phyloP scores from a whole-genome alignment of 2,888 invertebrate species.

The Idaea biselata region DNA sequence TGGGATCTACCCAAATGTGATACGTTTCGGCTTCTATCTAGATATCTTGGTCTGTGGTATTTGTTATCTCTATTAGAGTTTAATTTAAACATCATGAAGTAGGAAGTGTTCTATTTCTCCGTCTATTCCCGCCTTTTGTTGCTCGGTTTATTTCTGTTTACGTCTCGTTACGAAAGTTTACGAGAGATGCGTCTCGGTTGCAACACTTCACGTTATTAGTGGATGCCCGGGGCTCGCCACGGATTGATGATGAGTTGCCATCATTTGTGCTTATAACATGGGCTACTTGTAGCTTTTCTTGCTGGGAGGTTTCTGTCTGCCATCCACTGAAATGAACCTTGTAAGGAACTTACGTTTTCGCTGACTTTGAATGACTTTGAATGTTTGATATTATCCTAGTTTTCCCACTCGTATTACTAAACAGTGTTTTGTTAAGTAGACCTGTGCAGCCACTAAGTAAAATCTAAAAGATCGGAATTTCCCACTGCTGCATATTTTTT shows the following conservation, averaged over 20 bases:
- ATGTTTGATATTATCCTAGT: too few relatives aligned
- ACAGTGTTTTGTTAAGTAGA: too few relatives aligned
- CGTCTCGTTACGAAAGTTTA: constrained; percentile 76
- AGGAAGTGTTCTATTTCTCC: constrained; percentile 73
- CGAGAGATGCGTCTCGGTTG: constrained; percentile 68
- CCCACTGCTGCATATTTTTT: too few relatives aligned
- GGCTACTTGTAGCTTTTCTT: background rate
- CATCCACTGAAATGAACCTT: too few relatives aligned
- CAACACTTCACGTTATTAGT: constrained; percentile 62
- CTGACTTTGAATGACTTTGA: too few relatives aligned
- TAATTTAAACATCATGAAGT: constrained; percentile 27
- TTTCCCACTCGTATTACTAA: too few relatives aligned
- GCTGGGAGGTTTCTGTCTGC: too few relatives aligned
- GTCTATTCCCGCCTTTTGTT: constrained; percentile 63
- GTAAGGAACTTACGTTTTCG: too few relatives aligned
- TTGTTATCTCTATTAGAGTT: background rate
- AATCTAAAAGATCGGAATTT: too few relatives aligned
- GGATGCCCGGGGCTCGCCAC: constrained; percentile 56
- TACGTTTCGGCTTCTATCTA: too few relatives aligned
- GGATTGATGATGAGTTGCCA: constrained; percentile 23
- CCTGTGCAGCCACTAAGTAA: too few relatives aligned
- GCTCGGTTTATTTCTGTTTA: constrained; percentile 73
- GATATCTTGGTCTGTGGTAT: background rate
- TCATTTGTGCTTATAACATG: background rate
- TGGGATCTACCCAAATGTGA: too few relatives aligned